Conservation (phyloP, 2,797 vertebrate genomes). For the Crotalus adamanteus region DNA sequence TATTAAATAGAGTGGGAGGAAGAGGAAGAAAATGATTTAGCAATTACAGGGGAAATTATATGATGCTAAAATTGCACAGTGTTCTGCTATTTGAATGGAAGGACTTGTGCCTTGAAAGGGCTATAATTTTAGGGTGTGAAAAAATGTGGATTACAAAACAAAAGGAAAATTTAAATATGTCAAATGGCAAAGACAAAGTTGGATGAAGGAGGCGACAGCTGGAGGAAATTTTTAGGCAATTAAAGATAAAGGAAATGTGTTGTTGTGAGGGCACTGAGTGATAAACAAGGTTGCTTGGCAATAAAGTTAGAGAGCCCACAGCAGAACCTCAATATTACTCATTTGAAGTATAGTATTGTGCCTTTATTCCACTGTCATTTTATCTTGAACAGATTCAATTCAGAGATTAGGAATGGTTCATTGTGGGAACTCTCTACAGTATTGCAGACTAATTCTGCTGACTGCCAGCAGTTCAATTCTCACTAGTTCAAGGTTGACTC, state of each 20-base stretch:
- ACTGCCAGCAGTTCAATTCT: too few relatives aligned
- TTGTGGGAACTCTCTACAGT: background rate
- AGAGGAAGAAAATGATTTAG: conserved; percentile 73
- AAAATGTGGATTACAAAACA: conserved; percentile 71
- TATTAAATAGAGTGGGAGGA: conserved; percentile 49
- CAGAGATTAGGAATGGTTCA: conserved; percentile 8
- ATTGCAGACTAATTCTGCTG: too few relatives aligned
- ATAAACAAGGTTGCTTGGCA: conserved; percentile 42
- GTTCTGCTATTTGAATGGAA: conserved; percentile 70
- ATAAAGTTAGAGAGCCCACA: conserved; percentile 2
- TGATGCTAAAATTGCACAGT: conserved; percentile 76
- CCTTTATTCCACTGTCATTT: background rate
- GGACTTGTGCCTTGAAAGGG: conserved; percentile 64
- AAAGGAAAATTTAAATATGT: conserved; percentile 67
- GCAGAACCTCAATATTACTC: conserved; percentile 6
- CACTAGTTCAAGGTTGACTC: too few relatives aligned
- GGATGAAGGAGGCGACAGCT: conserved; percentile 56
- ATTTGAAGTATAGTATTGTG: accelerated
- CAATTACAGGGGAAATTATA: conserved; percentile 75
- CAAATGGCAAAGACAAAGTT: conserved; percentile 56
- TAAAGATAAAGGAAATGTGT: conserved; percentile 34
- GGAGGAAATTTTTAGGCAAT: conserved; percentile 48
- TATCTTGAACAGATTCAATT: background rate
- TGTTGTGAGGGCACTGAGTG: conserved; percentile 52
- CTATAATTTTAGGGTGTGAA: conserved; percentile 71